Evolutionary conservation across 2,113 vertebrate genomes (phyloP), one percentile per base, ranked within the genome.

Genomic region (Vicugna pacos): DNA sequence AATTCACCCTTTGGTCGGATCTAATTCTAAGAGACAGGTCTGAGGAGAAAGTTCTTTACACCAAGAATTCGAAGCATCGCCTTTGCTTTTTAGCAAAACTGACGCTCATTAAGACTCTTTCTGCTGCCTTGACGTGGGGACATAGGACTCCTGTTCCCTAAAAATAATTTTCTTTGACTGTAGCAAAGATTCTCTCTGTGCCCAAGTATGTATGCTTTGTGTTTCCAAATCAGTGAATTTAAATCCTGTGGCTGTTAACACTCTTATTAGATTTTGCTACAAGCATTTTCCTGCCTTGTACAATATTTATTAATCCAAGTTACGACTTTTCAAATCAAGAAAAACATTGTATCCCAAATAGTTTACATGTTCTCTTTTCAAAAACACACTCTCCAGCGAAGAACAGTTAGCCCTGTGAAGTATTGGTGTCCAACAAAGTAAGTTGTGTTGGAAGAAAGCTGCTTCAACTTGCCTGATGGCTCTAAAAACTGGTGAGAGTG

Each of bases 251-350:
- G 46, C 32, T 64, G 42, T 97, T 97, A 77, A 77, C 0, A 73
- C 35, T 84, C 62, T 88, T 87, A 91, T 82, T 94, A 95, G 70
- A 89, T 94, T 89, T 95, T 76, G 56, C 96, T 86, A 80, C 19
- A 79, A 87, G 83, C 73, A 50, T 75, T 94, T 94, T 96, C 58
- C 89, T 93, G 62, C 94, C 75, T 93, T 86, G 46, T 97, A 86
- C 28, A 79, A 20, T 95, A 90, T 75, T 48, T 65, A 89, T 86
- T 96, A 87, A 89, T 97, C 56, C 65, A 91, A 96, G 94, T 97
- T 84, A 95, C 93, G 85, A 89, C 83, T 96, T 97, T 96, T 97
- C 89, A 89, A 93, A 86, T 96, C 72, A 89, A 76, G 38, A 19
- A 91, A 94, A 95, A 85, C 76, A 82, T 70, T 82, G 85, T 86